Base-by-base conservation (phyloP, 2,888 invertebrate genomes). In the Ornithoptera priamus region DNA sequence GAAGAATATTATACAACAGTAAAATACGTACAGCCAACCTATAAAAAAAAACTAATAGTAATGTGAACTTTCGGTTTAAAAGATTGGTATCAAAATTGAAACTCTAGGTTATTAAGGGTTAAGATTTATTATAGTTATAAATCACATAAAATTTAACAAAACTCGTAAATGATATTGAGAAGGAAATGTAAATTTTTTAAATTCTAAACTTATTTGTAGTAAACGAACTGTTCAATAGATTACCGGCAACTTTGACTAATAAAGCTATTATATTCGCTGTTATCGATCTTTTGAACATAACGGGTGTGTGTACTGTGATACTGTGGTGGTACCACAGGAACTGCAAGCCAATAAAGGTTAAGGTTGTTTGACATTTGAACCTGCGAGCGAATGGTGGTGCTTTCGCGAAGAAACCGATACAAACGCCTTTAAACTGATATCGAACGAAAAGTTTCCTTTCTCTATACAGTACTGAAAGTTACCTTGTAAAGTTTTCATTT, bases 351-450 rank as follows among this genome's bases (percentile, higher is more conserved):
- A 24, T 65, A 56, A 65, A 69, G 62, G 66, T 69, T 60, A 59
- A 57, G 22, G 69, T 65, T 20, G 58, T 62, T 58, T 66, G 69
- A 70, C 69, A 50, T 70, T 70, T 70, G 69, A 70, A 66, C 69
- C 58, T 18, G 62, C 15, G 62, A 66, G 46, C 57, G 69, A 69
- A 65, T 42, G 65, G 46, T 56, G 65, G 46, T 30, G 65, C 65
- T 69, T 66, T 69, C 69, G 69, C 69, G 62, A 65, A 46, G 69
- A 69, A 69, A 69, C 58, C 61, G 62, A 58, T 66, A 58, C 57
- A 57, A 22, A 57, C 24, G 22, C 57, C 57, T 58, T 58, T 22
- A 58, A 22, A 58, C 22, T n/a, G 57, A 58, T 58, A 24, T 22
- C 15, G 10, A 4, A 22, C n/a, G 22, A 22, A 56, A 56, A 7